Percentiles rank a stretch among this genome's conserved stretches.
Conservation (phyloP, 2,797 vertebrate species). For the Botia almorhae region DNA sequence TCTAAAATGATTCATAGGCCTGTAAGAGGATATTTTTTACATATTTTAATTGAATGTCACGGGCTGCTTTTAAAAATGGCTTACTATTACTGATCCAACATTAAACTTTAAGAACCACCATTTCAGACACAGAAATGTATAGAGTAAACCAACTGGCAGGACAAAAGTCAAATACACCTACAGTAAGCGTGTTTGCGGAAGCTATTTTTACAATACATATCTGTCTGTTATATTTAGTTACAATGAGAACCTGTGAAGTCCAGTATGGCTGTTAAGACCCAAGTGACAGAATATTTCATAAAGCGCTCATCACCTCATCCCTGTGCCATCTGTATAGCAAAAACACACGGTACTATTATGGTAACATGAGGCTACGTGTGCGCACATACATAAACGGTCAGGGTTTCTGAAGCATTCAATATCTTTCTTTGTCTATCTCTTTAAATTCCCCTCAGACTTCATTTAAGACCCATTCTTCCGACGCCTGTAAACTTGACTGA, state of each 20-base stretch:
- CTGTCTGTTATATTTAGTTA: conserved; percentile 35
- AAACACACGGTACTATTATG: conserved; percentile 23
- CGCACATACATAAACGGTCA: conserved; percentile 19
- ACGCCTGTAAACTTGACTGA: conserved; percentile 44
- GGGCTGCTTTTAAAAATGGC: conserved; percentile 17
- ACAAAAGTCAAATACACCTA: background rate
- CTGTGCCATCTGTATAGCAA: conserved; percentile 28
- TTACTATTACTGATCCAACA: conserved; percentile 21
- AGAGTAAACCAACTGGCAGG: background rate
- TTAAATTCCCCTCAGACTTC: conserved; percentile 48
- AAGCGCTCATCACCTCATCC: conserved; percentile 34
- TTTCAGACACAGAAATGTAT: conserved; percentile 12
- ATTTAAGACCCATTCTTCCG: conserved; percentile 50
- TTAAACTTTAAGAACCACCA: conserved; percentile 11
- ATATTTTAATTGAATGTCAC: conserved; percentile 28
- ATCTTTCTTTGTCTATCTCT: conserved; percentile 21
- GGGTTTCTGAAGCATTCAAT: conserved; percentile 3
- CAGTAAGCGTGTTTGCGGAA: background rate
- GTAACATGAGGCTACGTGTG: conserved; percentile 8
- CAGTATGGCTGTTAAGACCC: conserved; percentile 25
- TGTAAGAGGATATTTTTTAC: background rate
- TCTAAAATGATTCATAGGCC: conserved; percentile 10
- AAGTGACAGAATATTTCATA: conserved; percentile 35
- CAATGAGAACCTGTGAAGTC: conserved; percentile 23
- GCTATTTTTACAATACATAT: conserved; percentile 20